These are phyloP conservation scores for Augiades crinisus DNA, from an alignment of 2,888 invertebrate genomes.

Conservation along the genomic window DNA sequence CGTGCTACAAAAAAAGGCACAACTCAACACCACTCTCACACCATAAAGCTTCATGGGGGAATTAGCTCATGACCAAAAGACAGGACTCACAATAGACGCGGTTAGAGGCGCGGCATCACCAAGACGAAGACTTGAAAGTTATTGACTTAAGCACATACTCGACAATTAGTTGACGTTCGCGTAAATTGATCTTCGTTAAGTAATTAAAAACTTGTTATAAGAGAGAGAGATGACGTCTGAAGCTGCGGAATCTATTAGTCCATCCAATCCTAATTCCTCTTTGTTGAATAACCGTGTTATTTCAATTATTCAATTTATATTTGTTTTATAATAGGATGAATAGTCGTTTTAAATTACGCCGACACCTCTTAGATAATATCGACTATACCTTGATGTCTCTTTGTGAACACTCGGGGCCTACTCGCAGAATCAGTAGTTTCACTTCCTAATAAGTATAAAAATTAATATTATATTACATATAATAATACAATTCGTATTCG, in stretches of 20 bases:
- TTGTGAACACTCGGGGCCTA: constrained; percentile 56
- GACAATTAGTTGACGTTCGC: constrained; percentile 29
- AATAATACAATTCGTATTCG: no score
- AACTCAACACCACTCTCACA: constrained; percentile 69
- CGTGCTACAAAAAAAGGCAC: constrained; percentile 74
- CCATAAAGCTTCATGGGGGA: constrained; percentile 42
- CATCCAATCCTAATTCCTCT: constrained; percentile 3
- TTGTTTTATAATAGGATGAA: background rate
- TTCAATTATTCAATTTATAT: background rate
- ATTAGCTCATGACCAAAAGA: constrained; percentile 33
- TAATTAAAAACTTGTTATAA: constrained; percentile 26
- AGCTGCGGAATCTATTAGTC: constrained; percentile 8
- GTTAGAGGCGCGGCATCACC: constrained; percentile 32
- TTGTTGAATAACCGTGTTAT: background rate
- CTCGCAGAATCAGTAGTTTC: constrained; percentile 40
- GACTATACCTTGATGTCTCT: constrained; percentile 70
- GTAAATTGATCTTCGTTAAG: constrained; percentile 10
- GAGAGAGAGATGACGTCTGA: constrained; percentile 8
- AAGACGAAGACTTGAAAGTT: constrained; percentile 28
- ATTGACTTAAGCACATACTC: constrained; percentile 31
- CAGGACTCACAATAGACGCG: constrained; percentile 31
- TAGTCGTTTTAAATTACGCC: constrained; percentile 9
- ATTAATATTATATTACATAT: constrained; percentile 43
- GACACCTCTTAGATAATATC: constrained; percentile 17
- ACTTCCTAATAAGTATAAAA: constrained; percentile 56